phyloP scores from a whole-genome alignment of 1,140 invertebrate genomes.

The Nasonia giraulti region DNA sequence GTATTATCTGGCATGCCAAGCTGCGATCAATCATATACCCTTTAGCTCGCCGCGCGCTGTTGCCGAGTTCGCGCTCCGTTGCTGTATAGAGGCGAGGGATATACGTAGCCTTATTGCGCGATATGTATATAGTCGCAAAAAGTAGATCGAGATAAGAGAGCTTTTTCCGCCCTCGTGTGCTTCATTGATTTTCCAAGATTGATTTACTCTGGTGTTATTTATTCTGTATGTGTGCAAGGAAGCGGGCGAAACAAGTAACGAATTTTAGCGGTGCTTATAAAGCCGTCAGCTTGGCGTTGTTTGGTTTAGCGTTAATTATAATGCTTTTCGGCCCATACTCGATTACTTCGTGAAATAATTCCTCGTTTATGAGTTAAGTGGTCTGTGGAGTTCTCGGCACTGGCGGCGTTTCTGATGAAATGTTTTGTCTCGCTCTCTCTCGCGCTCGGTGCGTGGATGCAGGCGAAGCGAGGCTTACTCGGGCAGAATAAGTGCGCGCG shows the following conservation, averaged over 20 bases:
- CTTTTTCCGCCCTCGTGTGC: background rate
- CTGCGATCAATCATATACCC: conserved; percentile 72
- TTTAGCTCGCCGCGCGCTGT: conserved; percentile 60
- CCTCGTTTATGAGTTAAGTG: conserved; percentile 74
- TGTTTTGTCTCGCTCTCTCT: conserved; percentile 66
- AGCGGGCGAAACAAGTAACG: background rate
- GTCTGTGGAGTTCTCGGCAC: conserved; percentile 68
- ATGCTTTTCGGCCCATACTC: conserved; percentile 71
- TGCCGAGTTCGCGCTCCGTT: conserved; percentile 52
- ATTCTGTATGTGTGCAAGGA: too few relatives aligned
- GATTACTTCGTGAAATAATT: conserved; percentile 69
- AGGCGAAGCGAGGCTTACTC: conserved; percentile 48
- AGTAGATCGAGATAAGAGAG: conserved; percentile 12
- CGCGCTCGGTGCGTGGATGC: conserved; percentile 47
- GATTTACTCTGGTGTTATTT: background rate
- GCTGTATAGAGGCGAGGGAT: conserved; percentile 56
- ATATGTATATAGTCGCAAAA: conserved; percentile 13
- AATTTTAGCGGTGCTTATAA: background rate
- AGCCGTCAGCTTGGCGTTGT: background rate
- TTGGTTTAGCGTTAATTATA: conserved; percentile 71
- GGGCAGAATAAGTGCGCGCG: conserved; percentile 62
- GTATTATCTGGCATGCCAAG: conserved; percentile 73
- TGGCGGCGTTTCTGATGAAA: conserved; percentile 71
- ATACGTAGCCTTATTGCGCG: conserved; percentile 41
- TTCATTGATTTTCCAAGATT: conserved; percentile 20